Base-by-base conservation (phyloP, 2,113 vertebrate species). In the Tachuris rubrigastra region DNA sequence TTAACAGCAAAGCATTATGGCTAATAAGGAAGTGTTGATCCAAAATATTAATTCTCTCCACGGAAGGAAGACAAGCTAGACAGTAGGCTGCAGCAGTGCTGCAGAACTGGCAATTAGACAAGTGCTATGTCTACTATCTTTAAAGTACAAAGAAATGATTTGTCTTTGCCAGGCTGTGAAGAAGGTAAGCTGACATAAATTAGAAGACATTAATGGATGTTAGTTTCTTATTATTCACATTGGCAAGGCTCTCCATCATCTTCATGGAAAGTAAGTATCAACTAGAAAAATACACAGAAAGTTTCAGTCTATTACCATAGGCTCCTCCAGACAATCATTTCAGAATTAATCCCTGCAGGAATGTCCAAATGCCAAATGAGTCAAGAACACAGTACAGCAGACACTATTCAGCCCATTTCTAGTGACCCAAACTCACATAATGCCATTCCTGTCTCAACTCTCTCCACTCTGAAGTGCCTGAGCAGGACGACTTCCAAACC, bases 71-170 rank as follows among this genome's bases (percentile, higher is more conserved):
- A 89, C 82, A 88, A 96, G 80, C 68, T 90, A 97, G 97, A 94
- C 86, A 91, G 87, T 9, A 86, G 82, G 69, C 74, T 87, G 89
- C 27, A 85, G 81, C 50, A 76, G 67, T 35, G 74, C 81, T 85
- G 84, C 75, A 93, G 83, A 95, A 92, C 8, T 97, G 95, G 95
- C 96, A 98, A 98, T 98, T 97, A 95, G 94, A 97, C 89, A 97
- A 95, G 22, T 56, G 94, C 78, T 97, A 44, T 78, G 76, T 67
- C 60, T 46, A 93, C 89, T 96, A 87, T 89, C 96, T 95, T 92
- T 95, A 87, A 85, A 97, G 90, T 49, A 95, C 90, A 92, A 94
- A 97, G 96, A 96, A 98, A 97, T 92, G 39, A 97, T 98, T 97
- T 98, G 95, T 97, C 95, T 97, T 96, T 97, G 89, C 89, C 93